Base-by-base conservation (phyloP, 1,140 invertebrate species). In the Agrypnia vestita region DNA sequence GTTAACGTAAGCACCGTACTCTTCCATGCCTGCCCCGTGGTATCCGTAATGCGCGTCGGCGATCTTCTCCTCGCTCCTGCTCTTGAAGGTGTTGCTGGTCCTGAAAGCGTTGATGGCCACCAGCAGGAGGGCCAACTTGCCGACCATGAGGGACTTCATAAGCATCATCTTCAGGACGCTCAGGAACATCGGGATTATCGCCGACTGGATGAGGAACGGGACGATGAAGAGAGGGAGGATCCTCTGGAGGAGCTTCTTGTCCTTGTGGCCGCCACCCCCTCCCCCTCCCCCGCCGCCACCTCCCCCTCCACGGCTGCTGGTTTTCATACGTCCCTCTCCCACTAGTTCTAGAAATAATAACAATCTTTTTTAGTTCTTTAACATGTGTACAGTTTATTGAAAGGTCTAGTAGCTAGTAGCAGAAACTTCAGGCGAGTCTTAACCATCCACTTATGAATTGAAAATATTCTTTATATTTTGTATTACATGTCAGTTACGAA, bases 181-280 rank as follows among this genome's bases (percentile, higher is more conserved):
- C 3, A 93, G 87, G 82, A 93, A 87, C 77, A 93, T 87, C 0
- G 93, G 93, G 19, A 93, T 86, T 19, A 93, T 89, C 0, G 91
- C 88, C 1, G 92, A 92, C 84, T 93, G 92, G 25, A 93, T 88
- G 47, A 93, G 86, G 84, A 93, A 93, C 0, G 93, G 93, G 80
- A 92, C 86, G 8, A 92, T 90, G 78, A 93, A 91, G 74, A 93
- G 85, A 0, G 93, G 92, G 49, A 93, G 83, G 46, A 93, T 88
- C 75, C 87, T 89, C 69, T 89, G 86, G 80, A 93, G 86, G 78
- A 93, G 84, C 56, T 91, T 90, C 44, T 92, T 90, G 80, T 91
- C 88, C 74, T 91, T 91, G 44, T 88, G 88, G 61, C 90, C 87
- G 59, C 90, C 88, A 17, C 25, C 43, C 0, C 44, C 44, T 3